Evolutionary conservation across 2,113 vertebrate species (phyloP).

Genomic region (Xenus cinereus): DNA sequence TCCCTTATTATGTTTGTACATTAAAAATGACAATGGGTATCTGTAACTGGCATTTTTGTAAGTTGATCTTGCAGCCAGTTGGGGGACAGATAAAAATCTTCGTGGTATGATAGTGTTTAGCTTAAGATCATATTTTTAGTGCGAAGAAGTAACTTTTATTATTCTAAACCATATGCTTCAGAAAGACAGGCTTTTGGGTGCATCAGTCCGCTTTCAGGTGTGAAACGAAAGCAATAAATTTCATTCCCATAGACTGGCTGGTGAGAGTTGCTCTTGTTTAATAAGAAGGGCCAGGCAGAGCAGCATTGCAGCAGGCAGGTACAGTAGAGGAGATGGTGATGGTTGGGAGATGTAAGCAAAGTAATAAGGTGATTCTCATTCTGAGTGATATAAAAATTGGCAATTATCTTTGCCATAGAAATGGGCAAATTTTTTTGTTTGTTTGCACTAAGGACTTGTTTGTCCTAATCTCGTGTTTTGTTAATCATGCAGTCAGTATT

Average conservation of each 20-base stretch:
- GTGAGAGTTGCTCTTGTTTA: not conserved
- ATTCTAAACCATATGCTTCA: not conserved
- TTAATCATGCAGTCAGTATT: not conserved
- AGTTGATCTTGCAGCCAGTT: not conserved
- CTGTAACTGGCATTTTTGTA: not conserved
- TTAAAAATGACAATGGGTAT: not conserved
- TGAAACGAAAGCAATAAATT: not conserved
- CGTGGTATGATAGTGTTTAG: not conserved
- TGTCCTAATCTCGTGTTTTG: not conserved
- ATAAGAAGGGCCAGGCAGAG: not conserved
- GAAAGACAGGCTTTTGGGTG: not conserved
- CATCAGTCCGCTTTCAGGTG: not conserved
- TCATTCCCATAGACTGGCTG: rapidly evolving
- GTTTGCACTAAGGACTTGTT: not conserved
- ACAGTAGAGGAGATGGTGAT: not conserved
- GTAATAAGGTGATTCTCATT: not conserved
- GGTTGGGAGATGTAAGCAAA: not conserved
- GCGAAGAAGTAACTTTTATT: not conserved
- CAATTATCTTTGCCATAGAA: not conserved
- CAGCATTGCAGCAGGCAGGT: not conserved
- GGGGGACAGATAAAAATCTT: not conserved
- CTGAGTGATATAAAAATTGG: not conserved
- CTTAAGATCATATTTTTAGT: not conserved
- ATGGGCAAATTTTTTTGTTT: not conserved
- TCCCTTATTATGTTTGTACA: not conserved